Base-by-base conservation (phyloP, 2,113 vertebrate genomes). In the Serilophus lunatus region DNA sequence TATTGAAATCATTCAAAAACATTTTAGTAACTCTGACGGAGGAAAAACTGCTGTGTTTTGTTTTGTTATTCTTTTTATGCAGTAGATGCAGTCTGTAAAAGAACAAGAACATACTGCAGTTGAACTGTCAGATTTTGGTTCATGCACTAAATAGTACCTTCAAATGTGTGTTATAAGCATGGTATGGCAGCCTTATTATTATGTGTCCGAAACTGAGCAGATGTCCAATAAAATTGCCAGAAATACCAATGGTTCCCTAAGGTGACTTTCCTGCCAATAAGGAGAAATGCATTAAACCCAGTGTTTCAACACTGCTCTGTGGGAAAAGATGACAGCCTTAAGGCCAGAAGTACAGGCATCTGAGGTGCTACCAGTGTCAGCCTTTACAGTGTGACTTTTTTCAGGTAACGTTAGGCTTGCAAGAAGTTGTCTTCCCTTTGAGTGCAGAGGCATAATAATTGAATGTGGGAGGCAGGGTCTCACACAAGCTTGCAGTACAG, bases 101-200 rank as follows among this genome's bases (percentile, higher is more conserved):
- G 9, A 53, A 23, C 12, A 19, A 33, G 35, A 82, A 26, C 11
- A 28, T 0, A 0, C 35, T 70, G 44, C 29, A 60, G 24, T 6
- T 78, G 33, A 90, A 66, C 42, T 10, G 4, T 45, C 65, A 76
- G 36, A 19, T 76, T 91, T 75, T 36, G 84, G 11, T 57, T 77
- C 44, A 16, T 57, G 23, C 5, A 10, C 47, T 77, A 57, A 64
- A 42, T 31, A 64, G 25, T 24, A 33, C 60, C 44, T 74, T 84
- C 47, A 75, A 64, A 71, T 29, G 22, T 69, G 5, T 60, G 4
- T 56, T 78, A 18, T 12, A 82, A 72, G 15, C 3, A 7, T 36
- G 42, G 36, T 57, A 61, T 2, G 60, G 54, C 70, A 93, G 35
- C 18, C 7, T 77, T 59, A 54, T 45, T 59, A 47, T n/a, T 53